Evolutionary conservation across 2,113 vertebrate species (phyloP).

Genomic region (Promerops cafer): DNA sequence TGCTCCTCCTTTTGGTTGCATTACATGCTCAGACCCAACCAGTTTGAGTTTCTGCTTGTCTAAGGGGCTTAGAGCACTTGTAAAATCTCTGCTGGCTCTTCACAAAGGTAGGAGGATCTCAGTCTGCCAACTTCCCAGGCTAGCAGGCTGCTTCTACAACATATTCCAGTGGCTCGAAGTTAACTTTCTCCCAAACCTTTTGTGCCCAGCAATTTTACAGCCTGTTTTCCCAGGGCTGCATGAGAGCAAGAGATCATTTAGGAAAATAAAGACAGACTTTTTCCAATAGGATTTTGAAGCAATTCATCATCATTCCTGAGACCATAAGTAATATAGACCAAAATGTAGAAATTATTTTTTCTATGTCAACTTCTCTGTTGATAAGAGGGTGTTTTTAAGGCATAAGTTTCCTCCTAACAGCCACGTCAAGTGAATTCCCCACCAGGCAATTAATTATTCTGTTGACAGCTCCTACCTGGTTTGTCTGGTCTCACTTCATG

Average conservation of each 20-base stretch:
- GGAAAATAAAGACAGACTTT: background rate
- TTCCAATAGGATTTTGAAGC: background rate
- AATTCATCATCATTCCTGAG: background rate
- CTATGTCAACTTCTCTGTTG: background rate
- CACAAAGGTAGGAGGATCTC: background rate
- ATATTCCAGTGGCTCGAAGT: background rate
- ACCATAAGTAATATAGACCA: background rate
- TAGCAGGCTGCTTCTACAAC: background rate
- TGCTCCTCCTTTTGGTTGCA: background rate
- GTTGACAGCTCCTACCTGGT: background rate
- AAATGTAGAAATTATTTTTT: background rate
- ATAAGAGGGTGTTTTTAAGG: background rate
- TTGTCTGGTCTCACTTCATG: background rate
- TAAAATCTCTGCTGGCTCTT: background rate
- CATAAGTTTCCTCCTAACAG: background rate
- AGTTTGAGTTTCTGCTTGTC: background rate
- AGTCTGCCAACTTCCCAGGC: background rate
- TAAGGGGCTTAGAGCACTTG: background rate
- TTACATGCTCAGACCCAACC: background rate
- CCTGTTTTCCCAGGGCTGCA: rapidly evolving
- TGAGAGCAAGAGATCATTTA: background rate
- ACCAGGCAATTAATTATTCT: background rate
- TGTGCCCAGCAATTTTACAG: background rate
- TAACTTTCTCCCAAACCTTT: background rate
- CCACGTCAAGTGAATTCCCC: background rate